Base-by-base conservation (phyloP, 1,140 invertebrate genomes). In the Neoseiulus cucumeris region DNA sequence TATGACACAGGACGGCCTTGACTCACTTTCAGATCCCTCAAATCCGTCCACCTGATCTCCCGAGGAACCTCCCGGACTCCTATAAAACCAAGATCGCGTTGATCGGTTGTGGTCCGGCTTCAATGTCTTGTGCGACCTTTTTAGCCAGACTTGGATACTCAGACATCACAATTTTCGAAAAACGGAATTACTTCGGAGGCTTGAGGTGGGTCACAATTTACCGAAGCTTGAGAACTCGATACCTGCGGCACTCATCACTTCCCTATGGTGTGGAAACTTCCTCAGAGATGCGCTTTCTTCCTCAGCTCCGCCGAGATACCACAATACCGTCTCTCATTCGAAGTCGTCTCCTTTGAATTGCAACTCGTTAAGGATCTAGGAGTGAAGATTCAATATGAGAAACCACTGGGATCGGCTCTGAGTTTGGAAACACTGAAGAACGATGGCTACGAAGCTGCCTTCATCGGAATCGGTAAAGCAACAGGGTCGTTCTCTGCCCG, bases 41-140 rank as follows among this genome's bases (percentile, higher is more conserved):
- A 79, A 87, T 84, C 0, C 77, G 84, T 44, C 82, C 89, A 59
- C 89, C 89, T 0, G 80, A 74, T 51, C 66, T 81, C 5, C 71
- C 76, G 7, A 68, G 73, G 7, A 59, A 74, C 5, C 72, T 80
- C 1, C 81, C 80, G 7, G 79, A 77, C 29, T 79, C 82, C 67
- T 83, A 84, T 44, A 73, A 80, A 22, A 81, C 82, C 20, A 91
- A 87, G 76, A 88, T 98, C 44, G 92, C 87, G 0, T 74, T 98
- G 6, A 72, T 98, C 22, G 94, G 94, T 7, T 93, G 90, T 72
- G 94, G 94, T 0, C 94, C 94, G 0, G 91, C 94, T 2, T 92
- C 89, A n/a, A 81, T 98, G 39, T 95, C 91, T 4, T 98, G 94
- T 75, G 93, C 91, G 2, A 93, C 92, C 7, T 98, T 92, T 76